Percentiles rank a stretch among this genome's conserved stretches.
Evolutionary conservation across 2,113 vertebrate genomes (phyloP).

Genomic region (Coryphaenoides rupestris): DNA sequence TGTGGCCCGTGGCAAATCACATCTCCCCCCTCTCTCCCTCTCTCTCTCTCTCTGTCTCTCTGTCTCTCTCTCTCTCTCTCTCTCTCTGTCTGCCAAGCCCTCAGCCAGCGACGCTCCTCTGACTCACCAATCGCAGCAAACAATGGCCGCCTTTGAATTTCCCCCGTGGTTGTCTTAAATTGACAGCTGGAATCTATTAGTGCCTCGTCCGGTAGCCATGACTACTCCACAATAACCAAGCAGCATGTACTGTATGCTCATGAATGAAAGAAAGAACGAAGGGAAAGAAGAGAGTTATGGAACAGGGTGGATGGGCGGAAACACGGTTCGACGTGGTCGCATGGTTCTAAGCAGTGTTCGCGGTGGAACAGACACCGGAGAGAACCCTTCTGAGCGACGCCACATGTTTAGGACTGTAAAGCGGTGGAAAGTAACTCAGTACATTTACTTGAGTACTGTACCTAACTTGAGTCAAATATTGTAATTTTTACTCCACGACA

Average conservation of each 20-base stretch:
- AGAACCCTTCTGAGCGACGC: conserved; percentile 31
- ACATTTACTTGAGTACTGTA: too few relatives aligned
- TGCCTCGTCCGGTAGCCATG: conserved; percentile 51
- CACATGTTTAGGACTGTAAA: conserved; percentile 39
- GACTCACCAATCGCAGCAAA: conserved; percentile 61
- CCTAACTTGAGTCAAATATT: too few relatives aligned
- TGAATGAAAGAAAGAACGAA: conserved; percentile 33
- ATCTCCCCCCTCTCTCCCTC: conserved; percentile 39
- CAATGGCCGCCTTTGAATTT: conserved; percentile 71
- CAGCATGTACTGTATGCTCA: conserved; percentile 50
- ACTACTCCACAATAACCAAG: conserved; percentile 50
- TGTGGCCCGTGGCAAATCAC: conserved; percentile 58
- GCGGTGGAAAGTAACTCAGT: too few relatives aligned
- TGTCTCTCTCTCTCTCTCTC: too few relatives aligned
- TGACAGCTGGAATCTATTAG: conserved; percentile 65
- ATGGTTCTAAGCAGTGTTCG: background rate
- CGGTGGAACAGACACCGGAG: conserved; percentile 24
- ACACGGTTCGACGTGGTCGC: conserved; percentile 19
- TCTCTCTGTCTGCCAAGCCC: conserved; percentile 46
- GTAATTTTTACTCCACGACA: too few relatives aligned
- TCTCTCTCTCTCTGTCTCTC: too few relatives aligned
- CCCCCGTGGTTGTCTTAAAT: conserved; percentile 51
- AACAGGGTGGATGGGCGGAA: conserved; percentile 17
- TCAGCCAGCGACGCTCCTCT: conserved; percentile 36
- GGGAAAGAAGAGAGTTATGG: conserved; percentile 12